Evolutionary conservation across 2,797 vertebrate species (phyloP), one percentile per base, ranked within the genome.

Genomic region (Chelonia mydas): DNA sequence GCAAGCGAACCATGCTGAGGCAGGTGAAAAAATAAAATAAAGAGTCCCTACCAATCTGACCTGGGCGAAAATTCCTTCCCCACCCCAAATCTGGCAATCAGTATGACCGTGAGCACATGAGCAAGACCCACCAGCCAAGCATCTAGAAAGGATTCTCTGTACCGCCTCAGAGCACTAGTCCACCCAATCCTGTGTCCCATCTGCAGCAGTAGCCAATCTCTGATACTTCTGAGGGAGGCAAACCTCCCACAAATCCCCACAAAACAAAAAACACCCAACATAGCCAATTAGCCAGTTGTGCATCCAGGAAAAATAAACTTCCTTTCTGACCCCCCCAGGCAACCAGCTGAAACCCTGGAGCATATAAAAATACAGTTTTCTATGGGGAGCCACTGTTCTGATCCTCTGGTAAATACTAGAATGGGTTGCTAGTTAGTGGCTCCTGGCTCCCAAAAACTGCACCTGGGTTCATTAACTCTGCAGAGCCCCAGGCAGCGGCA

Each of bases 281-380:
- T 72, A 72, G 37, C n/a, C 65, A 61, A 33, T 31, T 33, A 61
- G 59, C 31, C 12, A 72, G 72, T 23, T 37, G n/a, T 23, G 19
- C 65, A 72, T 23, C 19, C 19, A 37, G 5, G 11, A 41, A 41
- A 68, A 19, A 68, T n/a, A 68, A n/a, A 68, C 61, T n/a, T 72
- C 65, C n/a, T 10, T 23, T 37, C 65, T 21, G 65, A 72, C 9
- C 2, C 5, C 3, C 21, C 10, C 19, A 11, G 19, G n/a, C n/a
- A 72, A 68, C 16, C 61, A n/a, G n/a, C 31, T 19, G 61, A 68
- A 68, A n/a, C 33, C 17, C 8, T 21, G n/a, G 72, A 41, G 37
- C 19, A 72, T 68, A 10, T 72, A 72, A 72, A 72, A 88, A 87
- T 49, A 27, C 33, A 83, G n/a, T 90, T 94, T 96, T 93, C 86